Evolutionary conservation across 2,888 invertebrate species (phyloP), one percentile per base, ranked within the genome.

Genomic region (Gymnocheta viridis): DNA sequence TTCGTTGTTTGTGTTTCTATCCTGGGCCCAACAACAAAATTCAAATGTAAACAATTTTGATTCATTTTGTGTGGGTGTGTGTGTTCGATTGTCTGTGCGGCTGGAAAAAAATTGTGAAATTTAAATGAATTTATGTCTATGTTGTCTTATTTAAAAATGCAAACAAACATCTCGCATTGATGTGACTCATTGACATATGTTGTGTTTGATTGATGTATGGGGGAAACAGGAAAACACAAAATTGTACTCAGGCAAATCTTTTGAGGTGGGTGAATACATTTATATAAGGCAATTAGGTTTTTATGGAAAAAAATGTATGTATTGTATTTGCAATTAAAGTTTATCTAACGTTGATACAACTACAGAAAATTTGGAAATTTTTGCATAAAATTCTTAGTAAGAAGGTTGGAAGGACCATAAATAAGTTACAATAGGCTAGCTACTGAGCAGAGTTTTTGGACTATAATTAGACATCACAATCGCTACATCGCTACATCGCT

Each of bases 161-260:
- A 85, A 76, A 73, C 81, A 82, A 58, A 69, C 69, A 64, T 62
- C 27, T 72, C 54, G 64, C 54, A 79, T 64, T 72, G 72, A 56
- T 79, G 72, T 80, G 85, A 82, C 82, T 86, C 82, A 81, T 81
- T 85, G 86, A 85, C 87, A 86, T 85, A 81, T 86, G 86, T 82
- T 87, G 87, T 86, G 19, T 79, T 58, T 82, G 78, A 82, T 76
- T 79, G 74, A 78, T 73, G 66, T 79, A 76, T 79, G 56, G 69
- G 51, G 44, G 29, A 47, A 82, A 38, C 44, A 47, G 76, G 35
- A 24, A 47, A 60, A 67, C 27, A 69, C 4, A 2, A 70, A 69
- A 49, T 60, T 17, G 58, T 49, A n/a, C 14, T 49, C 17, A 27
- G n/a, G 22, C 32, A 56, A 32, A 51, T 41, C 14, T 38, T 27